These are phyloP conservation scores for Micromys minutus DNA, from an alignment of 2,113 vertebrate species.

Conservation along the genomic window DNA sequence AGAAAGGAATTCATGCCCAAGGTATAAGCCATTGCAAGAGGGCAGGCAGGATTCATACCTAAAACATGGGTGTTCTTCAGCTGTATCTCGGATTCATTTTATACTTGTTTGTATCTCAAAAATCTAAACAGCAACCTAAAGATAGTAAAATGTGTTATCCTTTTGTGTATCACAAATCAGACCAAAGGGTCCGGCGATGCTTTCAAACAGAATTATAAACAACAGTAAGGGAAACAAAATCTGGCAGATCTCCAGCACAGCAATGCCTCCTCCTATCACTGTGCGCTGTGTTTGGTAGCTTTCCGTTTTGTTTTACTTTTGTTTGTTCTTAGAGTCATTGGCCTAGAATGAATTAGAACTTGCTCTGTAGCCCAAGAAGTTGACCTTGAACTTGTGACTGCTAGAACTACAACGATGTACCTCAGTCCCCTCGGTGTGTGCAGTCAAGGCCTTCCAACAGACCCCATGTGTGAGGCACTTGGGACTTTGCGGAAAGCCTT, in stretches of 20 bases:
- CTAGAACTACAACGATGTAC: too few species aligned
- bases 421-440: not conserved
- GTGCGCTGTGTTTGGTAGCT: not conserved
- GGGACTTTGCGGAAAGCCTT: not conserved
- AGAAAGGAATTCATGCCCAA: not conserved
- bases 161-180: not conserved
- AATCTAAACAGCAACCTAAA: not conserved
- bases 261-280: not conserved
- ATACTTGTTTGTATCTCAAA: not conserved
- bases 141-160: not conserved
- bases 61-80: not conserved
- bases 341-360: not conserved
- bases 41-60: not conserved
- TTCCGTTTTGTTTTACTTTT: not conserved
- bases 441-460: not conserved
- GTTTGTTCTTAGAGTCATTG: not conserved
- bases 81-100: not conserved
- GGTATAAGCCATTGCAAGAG: not conserved
- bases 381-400: not conserved
- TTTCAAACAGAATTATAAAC: not conserved
- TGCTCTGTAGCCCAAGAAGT: not conserved
- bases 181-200: not conserved
- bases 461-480: not conserved
- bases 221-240: not conserved
- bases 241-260: not conserved